These are phyloP conservation scores for Corythaeola cristata DNA, from an alignment of 2,113 vertebrate species.

Conservation along the genomic window DNA sequence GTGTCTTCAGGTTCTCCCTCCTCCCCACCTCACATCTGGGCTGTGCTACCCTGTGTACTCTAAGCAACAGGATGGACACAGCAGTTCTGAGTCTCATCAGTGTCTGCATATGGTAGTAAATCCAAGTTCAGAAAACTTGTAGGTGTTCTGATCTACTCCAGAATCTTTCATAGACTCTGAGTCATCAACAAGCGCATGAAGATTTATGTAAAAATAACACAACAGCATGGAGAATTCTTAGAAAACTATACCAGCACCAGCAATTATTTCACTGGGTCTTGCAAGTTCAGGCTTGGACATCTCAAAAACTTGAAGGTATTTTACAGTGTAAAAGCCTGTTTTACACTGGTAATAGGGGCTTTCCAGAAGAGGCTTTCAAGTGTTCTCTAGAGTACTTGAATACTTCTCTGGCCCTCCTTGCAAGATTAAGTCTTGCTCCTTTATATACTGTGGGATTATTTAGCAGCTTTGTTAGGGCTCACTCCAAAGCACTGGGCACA, in stretches of 20 bases:
- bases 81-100: background rate
- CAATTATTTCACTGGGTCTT: background rate
- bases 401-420: constrained; percentile 17
- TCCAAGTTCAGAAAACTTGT: background rate
- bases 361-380: constrained; percentile 51
- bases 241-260: background rate
- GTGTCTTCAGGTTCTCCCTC: background rate
- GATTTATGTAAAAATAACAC: background rate
- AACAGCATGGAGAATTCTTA: background rate
- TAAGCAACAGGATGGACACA: background rate
- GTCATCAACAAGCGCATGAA: background rate
- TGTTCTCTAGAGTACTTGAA: constrained; percentile 17
- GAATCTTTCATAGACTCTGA: background rate
- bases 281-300: background rate
- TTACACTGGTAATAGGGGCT: constrained; percentile 1
- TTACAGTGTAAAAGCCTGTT: background rate
- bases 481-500: background rate
- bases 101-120: background rate
- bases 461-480: constrained; percentile 11
- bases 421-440: constrained; percentile 26
- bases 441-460: background rate
- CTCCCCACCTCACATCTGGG: background rate
- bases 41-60: background rate
- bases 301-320: background rate
- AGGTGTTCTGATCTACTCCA: background rate